A percentile compares a stretch with the other conserved stretches of the same genome.
phyloP scores from a whole-genome alignment of 1,140 invertebrate species.

The Hycleus cichorii region DNA sequence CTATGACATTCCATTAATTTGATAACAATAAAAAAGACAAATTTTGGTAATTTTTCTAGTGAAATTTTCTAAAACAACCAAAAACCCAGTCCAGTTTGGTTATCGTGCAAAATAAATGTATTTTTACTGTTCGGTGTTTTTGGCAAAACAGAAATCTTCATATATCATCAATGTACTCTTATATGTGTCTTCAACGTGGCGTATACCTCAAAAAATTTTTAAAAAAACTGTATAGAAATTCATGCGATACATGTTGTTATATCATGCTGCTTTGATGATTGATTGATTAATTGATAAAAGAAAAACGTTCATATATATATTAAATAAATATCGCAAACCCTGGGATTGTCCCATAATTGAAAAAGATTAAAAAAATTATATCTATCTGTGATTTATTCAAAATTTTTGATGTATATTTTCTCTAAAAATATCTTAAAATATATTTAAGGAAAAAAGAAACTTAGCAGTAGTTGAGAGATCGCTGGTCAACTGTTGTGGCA shows the following conservation, averaged over 20 bases:
- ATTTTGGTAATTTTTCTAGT: too few relatives aligned
- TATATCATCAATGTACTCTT: slow-evolving; percentile 41
- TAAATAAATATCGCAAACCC: slow-evolving; percentile 34
- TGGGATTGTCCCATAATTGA: slow-evolving; percentile 37
- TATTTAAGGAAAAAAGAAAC: slow-evolving; percentile 41
- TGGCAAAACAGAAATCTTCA: slow-evolving; percentile 33
- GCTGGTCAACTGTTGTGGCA: not conserved
- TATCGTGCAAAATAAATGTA: slow-evolving; percentile 11
- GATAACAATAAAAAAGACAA: too few relatives aligned
- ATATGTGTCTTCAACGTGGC: slow-evolving; percentile 44
- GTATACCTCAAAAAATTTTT: slow-evolving; percentile 41
- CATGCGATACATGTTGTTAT: slow-evolving; percentile 26
- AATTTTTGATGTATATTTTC: slow-evolving; percentile 50
- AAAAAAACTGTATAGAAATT: slow-evolving; percentile 18
- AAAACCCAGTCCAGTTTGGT: not conserved
- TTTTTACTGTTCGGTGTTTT: slow-evolving; percentile 40
- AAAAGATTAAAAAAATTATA: slow-evolving; percentile 41
- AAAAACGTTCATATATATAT: slow-evolving; percentile 22
- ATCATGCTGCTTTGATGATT: slow-evolving; percentile 40
- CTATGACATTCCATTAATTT: too few relatives aligned
- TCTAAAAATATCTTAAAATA: slow-evolving; percentile 47
- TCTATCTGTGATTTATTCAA: slow-evolving; percentile 50
- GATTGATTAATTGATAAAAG: slow-evolving; percentile 16
- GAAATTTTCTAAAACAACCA: too few relatives aligned
- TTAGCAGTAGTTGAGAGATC: slow-evolving; percentile 38